Evolutionary conservation across 2,797 vertebrate species (phyloP).

Genomic region (Amblyopsis hoosieri): DNA sequence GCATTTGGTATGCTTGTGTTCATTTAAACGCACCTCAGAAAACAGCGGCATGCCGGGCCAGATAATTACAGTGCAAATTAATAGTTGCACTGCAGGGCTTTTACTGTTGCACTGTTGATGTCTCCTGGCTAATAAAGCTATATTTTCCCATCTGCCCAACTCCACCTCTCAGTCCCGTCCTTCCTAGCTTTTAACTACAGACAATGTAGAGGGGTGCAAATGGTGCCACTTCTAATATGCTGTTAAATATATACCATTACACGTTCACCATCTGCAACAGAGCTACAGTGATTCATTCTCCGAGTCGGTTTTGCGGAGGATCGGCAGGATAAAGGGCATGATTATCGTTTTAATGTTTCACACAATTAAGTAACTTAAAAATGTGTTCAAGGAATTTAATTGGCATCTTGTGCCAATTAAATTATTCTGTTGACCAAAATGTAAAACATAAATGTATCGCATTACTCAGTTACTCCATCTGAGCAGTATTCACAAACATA

Average conservation of each 20-base stretch:
- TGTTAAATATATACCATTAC: slow-evolving; percentile 1
- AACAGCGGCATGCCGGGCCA: no score
- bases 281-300: slow-evolving; percentile 36
- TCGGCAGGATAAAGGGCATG: background rate
- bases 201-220: background rate
- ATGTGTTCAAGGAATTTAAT: no score
- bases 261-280: slow-evolving; percentile 17
- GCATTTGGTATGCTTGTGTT: no score
- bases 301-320: slow-evolving; percentile 30
- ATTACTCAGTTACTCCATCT: no score
- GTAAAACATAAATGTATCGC: no score
- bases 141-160: slow-evolving; percentile 4
- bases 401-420: no score
- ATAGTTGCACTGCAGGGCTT: background rate
- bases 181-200: background rate
- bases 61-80: no score
- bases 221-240: background rate
- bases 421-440: no score
- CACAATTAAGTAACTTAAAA: no score
- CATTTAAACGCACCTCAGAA: no score
- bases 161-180: slow-evolving; percentile 12
- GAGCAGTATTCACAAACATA: no score
- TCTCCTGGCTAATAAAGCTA: slow-evolving; percentile 10
- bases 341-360: no score
- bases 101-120: slow-evolving; percentile 4